Evolutionary conservation across 2,797 vertebrate species (phyloP), one percentile per base, ranked within the genome.

Genomic region (Thripadectes ignobilis): DNA sequence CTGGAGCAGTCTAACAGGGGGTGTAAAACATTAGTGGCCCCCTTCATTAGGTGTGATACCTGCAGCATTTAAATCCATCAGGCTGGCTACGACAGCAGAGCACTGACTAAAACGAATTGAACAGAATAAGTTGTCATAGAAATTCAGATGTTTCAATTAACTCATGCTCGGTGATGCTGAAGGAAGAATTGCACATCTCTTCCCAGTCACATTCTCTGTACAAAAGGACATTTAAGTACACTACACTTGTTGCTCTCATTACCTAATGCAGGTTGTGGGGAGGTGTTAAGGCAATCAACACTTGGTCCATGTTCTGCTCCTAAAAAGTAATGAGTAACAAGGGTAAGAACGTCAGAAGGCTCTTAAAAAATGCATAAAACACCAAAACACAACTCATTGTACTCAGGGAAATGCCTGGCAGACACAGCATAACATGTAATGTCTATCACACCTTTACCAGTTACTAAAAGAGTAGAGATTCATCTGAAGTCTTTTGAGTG

Each of bases 231-330:
- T 30, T 46, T n/a, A 73, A 68, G 62, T 6, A 62, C 27, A 8
- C 45, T 54, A 18, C 10, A 68, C 13, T 19, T 39, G 22, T 19
- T 82, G 61, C 34, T 32, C 38, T 62, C 17, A 30, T 98, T 98
- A 99, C 99, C 99, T 98, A 95, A 94, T 57, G 98, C 95, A 86
- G 98, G 97, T 97, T 99, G 99, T 6, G 98, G 98, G 41, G 98
- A 99, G 45, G 97, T 91, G 63, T 98, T 98, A 55, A 99, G 98
- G 90, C 98, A 97, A 39, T 99, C 99, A 45, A 99, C 98, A 61
- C 97, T 99, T 5, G 99, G 99, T 84, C 99, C 98, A 19, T 97
- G 97, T 10, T 98, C 98, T 43, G 90, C 69, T 91, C 98, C 98
- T 97, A 68, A 97, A 97, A 81, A 16, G 59, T 38, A 78, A 93